Evolutionary conservation across 2,888 invertebrate species (phyloP).

Genomic region (Pelosia muscerda): DNA sequence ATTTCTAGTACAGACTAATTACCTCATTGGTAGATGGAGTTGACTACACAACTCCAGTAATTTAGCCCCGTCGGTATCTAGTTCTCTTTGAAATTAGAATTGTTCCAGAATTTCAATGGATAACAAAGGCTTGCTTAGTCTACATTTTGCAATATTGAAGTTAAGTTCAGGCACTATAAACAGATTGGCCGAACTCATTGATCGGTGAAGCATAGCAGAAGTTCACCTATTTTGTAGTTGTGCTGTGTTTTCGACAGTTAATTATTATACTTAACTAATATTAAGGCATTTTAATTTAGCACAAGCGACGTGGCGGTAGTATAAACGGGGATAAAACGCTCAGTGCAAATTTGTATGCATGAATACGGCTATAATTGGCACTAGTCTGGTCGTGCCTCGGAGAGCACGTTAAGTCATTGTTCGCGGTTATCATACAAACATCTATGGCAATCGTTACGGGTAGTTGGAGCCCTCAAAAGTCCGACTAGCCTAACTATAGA

Average conservation of each 20-base stretch:
- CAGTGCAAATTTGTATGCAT: no score
- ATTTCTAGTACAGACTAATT: neutral
- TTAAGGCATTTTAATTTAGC: no score
- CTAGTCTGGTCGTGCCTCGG: no score
- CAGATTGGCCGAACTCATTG: neutral
- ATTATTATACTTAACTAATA: no score
- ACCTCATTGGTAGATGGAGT: neutral
- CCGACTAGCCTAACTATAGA: no score
- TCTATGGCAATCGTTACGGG: no score
- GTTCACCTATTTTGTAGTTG: neutral
- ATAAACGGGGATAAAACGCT: no score
- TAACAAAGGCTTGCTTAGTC: neutral
- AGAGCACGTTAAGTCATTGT: no score
- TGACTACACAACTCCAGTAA: neutral
- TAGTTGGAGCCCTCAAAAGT: no score
- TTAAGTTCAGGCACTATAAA: neutral
- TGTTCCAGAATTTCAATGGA: neutral
- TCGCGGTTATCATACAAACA: no score
- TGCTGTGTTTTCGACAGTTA: neutral
- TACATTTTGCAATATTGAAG: neutral
- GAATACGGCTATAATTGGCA: no score
- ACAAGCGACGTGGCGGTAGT: no score
- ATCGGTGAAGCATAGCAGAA: neutral
- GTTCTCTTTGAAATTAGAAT: neutral
- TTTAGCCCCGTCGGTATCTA: neutral